Percentiles rank a stretch among this genome's conserved stretches.
These are phyloP conservation scores for Terrapene triunguis DNA, from an alignment of 2,113 vertebrate species.

Conservation along the genomic window DNA sequence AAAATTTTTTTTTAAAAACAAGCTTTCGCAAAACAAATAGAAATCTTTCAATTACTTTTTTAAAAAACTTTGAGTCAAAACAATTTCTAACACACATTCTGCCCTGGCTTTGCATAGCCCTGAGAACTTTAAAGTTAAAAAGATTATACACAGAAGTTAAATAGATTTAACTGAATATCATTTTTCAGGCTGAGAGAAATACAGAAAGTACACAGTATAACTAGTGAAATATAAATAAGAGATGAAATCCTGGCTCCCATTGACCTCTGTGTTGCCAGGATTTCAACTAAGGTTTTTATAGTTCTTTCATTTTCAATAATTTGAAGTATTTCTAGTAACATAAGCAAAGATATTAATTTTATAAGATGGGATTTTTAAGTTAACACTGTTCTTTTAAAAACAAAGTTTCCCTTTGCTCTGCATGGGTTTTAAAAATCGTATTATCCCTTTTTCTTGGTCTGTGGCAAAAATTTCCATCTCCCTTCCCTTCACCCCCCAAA, in stretches of 20 bases:
- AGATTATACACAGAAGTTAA: background rate
- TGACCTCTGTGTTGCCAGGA: background rate
- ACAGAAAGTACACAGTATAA: background rate
- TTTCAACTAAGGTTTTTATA: background rate
- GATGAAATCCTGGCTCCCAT: conserved; percentile 13
- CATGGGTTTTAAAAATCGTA: background rate
- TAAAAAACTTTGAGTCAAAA: background rate
- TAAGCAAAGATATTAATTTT: background rate
- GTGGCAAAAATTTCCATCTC: background rate
- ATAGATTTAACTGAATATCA: background rate
- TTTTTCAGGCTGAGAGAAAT: background rate
- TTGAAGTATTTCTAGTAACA: background rate
- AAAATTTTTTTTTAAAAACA: background rate
- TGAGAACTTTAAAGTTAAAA: background rate
- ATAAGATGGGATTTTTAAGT: background rate
- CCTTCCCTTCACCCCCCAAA: background rate
- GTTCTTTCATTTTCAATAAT: background rate
- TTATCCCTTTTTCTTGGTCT: background rate
- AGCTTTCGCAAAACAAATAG: background rate
- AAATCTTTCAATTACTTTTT: background rate
- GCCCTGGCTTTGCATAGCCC: background rate
- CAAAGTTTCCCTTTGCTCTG: background rate
- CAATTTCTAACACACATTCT: conserved; percentile 7
- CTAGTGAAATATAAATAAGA: background rate
- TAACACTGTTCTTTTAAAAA: background rate